Evolutionary conservation across 2,113 vertebrate species (phyloP), one percentile per base, ranked within the genome.

Genomic region (Ivindomyrus marchei): DNA sequence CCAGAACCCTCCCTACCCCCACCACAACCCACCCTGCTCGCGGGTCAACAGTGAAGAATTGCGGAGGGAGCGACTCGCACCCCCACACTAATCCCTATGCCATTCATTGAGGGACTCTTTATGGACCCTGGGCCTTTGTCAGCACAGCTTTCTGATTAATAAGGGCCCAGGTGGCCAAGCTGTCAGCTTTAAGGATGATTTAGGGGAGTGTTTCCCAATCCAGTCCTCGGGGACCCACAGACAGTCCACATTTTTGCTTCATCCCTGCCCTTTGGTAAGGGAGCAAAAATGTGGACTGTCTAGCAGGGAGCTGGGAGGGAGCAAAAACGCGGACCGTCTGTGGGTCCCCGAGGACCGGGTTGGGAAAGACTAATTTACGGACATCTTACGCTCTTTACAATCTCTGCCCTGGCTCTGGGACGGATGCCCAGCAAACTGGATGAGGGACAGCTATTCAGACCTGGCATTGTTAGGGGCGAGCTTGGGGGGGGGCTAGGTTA

Each of bases 71-170:
- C 36, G 74, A 77, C 88, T 91, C 88, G 89, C 74, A 49, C 50
- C n/a, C 27, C 31, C 74, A 80, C 88, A 46, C 92, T 93, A 94
- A 94, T 94, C 93, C 93, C 92, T 91, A 93, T 93, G 92, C 92
- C 92, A 94, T 88, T 93, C 93, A 93, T 58, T 90, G 89, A 45
- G 87, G 85, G 58, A 36, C 27, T 87, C 42, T 87, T 62, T 86
- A 90, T 66, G 52, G 50, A 89, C 88, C 89, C 80, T 19, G 4
- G 47, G 89, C 70, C 86, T 90, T 91, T 92, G 91, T 92, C 80
- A 42, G 46, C 56, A 31, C 11, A 9, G 90, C 31, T 89, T 70
- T 91, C 87, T 90, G 70, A 92, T 91, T 87, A 85, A 91, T 36
- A 87, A 89, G 45, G 52, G 74, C 62, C 42, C 83, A 77, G 58